Base-by-base conservation (phyloP, 1,140 invertebrate genomes). In the Eufriesea mexicana region DNA sequence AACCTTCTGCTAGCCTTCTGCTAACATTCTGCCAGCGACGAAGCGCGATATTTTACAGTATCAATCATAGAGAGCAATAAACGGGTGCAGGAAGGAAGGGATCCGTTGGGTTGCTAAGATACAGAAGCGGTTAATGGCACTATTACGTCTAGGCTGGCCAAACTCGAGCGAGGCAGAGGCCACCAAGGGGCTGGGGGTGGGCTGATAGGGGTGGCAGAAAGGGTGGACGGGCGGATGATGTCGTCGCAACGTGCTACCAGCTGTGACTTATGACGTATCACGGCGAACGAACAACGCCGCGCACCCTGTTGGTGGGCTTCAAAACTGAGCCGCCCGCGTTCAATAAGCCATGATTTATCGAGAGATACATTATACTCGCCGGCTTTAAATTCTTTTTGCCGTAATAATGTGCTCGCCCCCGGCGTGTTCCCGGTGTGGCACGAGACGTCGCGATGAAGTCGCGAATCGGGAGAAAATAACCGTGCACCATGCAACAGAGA, bases 211-310 rank as follows among this genome's bases (percentile, higher is more conserved):
- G 61, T 74, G 54, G 49, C 20, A 67, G 66, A 35, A 73, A 61
- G 72, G 85, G 51, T 71, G 57, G 70, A 77, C 74, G 72, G 78
- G 70, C 23, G 84, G 86, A 87, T 78, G 89, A 91, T 88, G 91
- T 92, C 91, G 90, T 90, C 87, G 90, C 91, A 92, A 90, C 86
- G 91, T 92, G 91, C 91, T 92, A 92, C 91, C 91, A 91, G 86
- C 91, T 92, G 91, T 92, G 91, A 92, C 91, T 92, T 92, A 92
- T 92, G 90, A 92, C 91, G 89, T 92, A 92, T 92, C 91, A 91
- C 88, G 68, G 81, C 71, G 82, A 73, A 84, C 84, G 81, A 87
- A 84, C 89, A 86, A 87, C 79, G 61, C 79, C 79, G 75, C 57
- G 64, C 25, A 77, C 71, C 71, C 71, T 16, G 79, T 83, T 55